These are phyloP conservation scores for Alectura lathami DNA, from an alignment of 2,113 vertebrate species.

Conservation along the genomic window DNA sequence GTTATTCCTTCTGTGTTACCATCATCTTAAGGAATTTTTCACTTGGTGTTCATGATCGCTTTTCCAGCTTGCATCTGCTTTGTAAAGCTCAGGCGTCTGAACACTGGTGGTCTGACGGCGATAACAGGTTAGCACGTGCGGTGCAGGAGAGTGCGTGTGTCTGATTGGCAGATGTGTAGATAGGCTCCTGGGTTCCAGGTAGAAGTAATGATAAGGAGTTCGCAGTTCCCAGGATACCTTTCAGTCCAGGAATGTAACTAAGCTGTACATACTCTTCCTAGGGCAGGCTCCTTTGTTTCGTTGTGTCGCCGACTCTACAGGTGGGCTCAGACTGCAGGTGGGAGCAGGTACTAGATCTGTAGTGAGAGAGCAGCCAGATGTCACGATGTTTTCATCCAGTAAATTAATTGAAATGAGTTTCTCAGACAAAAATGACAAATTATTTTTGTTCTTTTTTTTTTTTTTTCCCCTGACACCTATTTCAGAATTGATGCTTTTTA, in stretches of 20 bases:
- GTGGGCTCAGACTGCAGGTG: neutral
- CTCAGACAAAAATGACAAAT: neutral
- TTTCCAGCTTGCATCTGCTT: neutral
- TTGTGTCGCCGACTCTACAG: neutral
- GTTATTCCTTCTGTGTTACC: neutral
- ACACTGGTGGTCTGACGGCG: neutral
- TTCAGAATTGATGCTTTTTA: neutral
- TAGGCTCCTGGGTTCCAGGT: neutral
- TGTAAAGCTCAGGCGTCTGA: neutral
- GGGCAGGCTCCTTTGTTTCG: neutral
- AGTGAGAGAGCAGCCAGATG: neutral
- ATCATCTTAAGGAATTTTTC: neutral
- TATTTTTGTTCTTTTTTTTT: neutral
- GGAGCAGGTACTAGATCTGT: neutral
- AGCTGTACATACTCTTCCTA: neutral
- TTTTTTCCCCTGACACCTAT: neutral
- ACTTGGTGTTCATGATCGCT: neutral
- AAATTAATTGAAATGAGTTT: neutral
- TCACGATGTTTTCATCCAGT: neutral
- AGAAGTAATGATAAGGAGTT: neutral
- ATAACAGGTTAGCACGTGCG: neutral
- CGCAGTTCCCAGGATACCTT: neutral
- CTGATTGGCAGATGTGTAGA: neutral
- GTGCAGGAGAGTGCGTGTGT: neutral
- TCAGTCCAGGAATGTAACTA: neutral